Evolutionary conservation across 2,888 invertebrate species (phyloP), one percentile per base, ranked within the genome.

Genomic region (Apamea sordens): DNA sequence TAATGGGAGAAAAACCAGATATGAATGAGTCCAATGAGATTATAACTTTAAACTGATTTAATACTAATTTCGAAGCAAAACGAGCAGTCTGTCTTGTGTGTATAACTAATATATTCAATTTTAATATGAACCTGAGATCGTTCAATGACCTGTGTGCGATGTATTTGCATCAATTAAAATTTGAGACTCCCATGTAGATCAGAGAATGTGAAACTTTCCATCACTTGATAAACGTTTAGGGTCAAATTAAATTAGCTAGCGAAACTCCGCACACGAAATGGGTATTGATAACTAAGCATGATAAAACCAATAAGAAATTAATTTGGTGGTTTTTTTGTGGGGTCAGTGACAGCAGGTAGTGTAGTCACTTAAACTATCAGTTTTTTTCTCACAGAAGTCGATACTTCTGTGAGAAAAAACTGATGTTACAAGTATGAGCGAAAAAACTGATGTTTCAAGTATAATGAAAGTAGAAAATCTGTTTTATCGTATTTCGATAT

Each of bases 61-160:
- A 88, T 86, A 77, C 70, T 73, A 77, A 81, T 79, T 86, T 80
- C 89, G 65, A 65, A 41, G 80, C 76, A 77, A 70, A 56, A 68
- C 77, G 67, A 61, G 69, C 74, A 6, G 70, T 75, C 32, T 78
- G 44, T 65, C 73, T 71, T 79, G 64, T 78, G 79, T 0, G 7
- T 41, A 41, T 72, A 79, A n/a, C n/a, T 88, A 77, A 85, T 76
- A 74, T 79, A 78, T 76, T 63, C 21, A 13, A 76, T 78, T 83
- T 76, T 80, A 64, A 67, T 79, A 61, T 77, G 65, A 78, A 64
- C 71, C 50, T 72, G 72, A 79, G 76, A 64, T 61, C 74, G 89
- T 84, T 80, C 89, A 88, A 64, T 89, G 88, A 88, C 89, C 89
- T 78, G 59, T 18, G 73, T 76, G 68, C 47, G 24, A 65, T 61